Evolutionary conservation across 2,113 vertebrate genomes (phyloP), one percentile per base, ranked within the genome.

Genomic region (Campylorhamphus procurvoides): DNA sequence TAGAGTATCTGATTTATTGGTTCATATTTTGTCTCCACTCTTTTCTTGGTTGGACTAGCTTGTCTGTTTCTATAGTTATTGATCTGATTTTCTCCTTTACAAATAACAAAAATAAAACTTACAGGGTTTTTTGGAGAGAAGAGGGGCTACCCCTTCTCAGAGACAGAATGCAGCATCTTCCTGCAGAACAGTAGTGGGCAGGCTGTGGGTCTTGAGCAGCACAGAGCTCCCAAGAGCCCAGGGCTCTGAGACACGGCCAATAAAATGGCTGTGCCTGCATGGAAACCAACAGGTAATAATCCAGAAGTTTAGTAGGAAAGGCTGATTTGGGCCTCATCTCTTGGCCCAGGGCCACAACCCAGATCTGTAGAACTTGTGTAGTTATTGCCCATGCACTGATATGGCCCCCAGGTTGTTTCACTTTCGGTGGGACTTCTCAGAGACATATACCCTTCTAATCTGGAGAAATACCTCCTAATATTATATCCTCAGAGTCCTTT

Each of bases 181-280:
- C 31, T 46, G 12, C 6, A 39, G 55, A 50, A 58, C 3, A 66
- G 50, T 37, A 37, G 40, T 2, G 22, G 40, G 31, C 37, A 72
- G 37, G 14, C 24, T 16, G 1, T 12, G 37, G 20, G 27, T 33
- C 10, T 20, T 6, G 29, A 18, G 42, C 37, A 0, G 37, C 37
- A 0, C 0, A 0, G 14, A 40, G 55, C 4, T 93, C 18, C 19
- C 44, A 33, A 40, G 40, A 40, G 10, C 17, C 9, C 68, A 87
- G n/a, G n/a, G 27, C 37, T 71, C 47, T 1, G 0, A 56, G 47
- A 12, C 8, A 14, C 0, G 5, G 58, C 22, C 9, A 58, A 0
- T 5, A 49, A 44, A 28, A 52, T 12, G 42, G 11, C 29, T 59
- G 49, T 35, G 19, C 29, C 37, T 53, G 28, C 22, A 19, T 3